phyloP scores from a whole-genome alignment of 2,113 vertebrate species.

The Aythya baeri region DNA sequence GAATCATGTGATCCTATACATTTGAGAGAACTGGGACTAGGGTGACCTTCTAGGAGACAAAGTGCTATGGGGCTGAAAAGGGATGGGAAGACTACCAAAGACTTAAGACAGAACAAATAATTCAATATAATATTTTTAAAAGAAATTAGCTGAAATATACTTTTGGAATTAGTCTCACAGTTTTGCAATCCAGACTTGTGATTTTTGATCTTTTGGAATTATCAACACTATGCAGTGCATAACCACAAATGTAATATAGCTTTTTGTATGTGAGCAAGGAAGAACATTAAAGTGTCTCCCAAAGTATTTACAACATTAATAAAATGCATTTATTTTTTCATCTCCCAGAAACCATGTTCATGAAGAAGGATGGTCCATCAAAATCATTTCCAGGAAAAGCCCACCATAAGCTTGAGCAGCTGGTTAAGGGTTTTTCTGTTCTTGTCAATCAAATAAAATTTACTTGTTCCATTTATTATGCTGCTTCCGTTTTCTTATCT shows the following conservation, averaged over 20 bases:
- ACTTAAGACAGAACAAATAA: not conserved
- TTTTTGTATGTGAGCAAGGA: not conserved
- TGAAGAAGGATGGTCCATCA: not conserved
- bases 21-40: not conserved
- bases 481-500: not conserved
- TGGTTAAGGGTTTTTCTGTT: not conserved
- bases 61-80: not conserved
- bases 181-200: not conserved
- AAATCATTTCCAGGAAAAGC: not conserved
- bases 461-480: not conserved
- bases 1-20: not conserved
- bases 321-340: not conserved
- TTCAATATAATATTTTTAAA: not conserved
- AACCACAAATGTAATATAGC: slow-evolving; percentile 12
- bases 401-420: not conserved
- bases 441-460: not conserved
- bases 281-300: not conserved
- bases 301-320: not conserved
- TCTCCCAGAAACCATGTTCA: not conserved
- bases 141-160: not conserved
- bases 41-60: not conserved
- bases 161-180: not conserved
- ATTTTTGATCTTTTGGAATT: slow-evolving; percentile 9
- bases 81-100: not conserved
- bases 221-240: not conserved